Evolutionary conservation across 1,140 invertebrate genomes (phyloP).

Genomic region (Homalodisca vitripennis): DNA sequence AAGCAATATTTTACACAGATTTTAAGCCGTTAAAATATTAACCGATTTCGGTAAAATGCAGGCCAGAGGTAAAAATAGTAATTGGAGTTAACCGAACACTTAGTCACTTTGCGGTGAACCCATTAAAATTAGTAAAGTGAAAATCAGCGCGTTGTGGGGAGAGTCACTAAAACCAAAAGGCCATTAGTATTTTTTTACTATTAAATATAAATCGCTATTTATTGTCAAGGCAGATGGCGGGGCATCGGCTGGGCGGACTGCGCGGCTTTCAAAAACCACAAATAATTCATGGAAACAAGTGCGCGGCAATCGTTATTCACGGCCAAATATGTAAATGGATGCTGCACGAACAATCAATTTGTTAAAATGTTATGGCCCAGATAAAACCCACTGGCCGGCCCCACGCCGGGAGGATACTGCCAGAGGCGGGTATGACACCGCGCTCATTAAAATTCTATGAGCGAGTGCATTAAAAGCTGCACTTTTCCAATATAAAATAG

Average conservation of each 20-base stretch:
- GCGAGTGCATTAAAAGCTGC: constrained; percentile 17
- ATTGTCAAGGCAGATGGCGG: not conserved
- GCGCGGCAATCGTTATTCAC: constrained; percentile 13
- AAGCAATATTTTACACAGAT: no score
- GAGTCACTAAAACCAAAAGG: constrained; percentile 16
- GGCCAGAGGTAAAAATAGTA: constrained; percentile 16
- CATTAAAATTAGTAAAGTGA: constrained; percentile 26
- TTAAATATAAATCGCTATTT: constrained; percentile 21
- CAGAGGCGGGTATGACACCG: not conserved
- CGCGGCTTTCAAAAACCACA: constrained; percentile 9
- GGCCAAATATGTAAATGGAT: constrained; percentile 20
- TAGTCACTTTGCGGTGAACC: constrained; percentile 13
- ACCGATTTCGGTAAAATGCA: constrained; percentile 9
- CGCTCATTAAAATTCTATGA: constrained; percentile 22
- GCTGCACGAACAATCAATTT: constrained; percentile 21
- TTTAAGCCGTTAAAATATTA: no score
- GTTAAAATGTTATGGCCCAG: constrained; percentile 12
- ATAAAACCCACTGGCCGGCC: not conserved
- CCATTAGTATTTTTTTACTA: constrained; percentile 23
- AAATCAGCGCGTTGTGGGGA: not conserved
- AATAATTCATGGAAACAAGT: constrained; percentile 15
- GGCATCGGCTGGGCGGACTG: not conserved
- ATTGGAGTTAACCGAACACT: constrained; percentile 17
- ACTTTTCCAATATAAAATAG: constrained; percentile 24
- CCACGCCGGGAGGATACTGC: not conserved